These are phyloP conservation scores for Rutilus rutilus DNA, from an alignment of 2,113 vertebrate species.

Conservation along the genomic window DNA sequence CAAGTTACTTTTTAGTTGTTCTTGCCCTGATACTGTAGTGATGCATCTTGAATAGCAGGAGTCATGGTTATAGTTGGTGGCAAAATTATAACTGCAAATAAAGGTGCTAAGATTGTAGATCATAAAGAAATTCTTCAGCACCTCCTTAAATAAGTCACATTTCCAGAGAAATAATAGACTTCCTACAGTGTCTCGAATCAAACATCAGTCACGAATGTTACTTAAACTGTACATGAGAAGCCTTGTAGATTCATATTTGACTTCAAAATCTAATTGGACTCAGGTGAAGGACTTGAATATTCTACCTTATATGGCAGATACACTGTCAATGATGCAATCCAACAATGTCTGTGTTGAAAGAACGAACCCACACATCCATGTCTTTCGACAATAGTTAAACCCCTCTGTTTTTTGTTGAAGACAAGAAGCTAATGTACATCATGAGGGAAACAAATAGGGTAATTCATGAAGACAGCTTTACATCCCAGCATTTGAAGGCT, in stretches of 20 bases:
- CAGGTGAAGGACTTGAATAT: constrained; percentile 1
- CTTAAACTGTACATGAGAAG: constrained; percentile 5
- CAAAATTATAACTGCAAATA: no score
- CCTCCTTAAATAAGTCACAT: background rate
- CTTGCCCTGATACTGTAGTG: no score
- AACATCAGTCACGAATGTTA: background rate
- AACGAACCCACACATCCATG: background rate
- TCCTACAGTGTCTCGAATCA: background rate
- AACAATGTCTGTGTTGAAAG: constrained; percentile 8
- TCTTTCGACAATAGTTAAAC: background rate
- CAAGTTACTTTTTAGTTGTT: no score
- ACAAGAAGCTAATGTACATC: constrained; percentile 22
- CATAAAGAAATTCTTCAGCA: background rate
- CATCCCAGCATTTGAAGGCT: background rate
- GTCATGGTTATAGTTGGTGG: no score
- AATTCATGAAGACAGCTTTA: constrained; percentile 4
- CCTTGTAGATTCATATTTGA: background rate
- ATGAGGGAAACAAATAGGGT: constrained; percentile 15
- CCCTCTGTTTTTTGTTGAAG: constrained; percentile 19
- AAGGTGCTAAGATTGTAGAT: background rate
- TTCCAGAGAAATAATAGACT: background rate
- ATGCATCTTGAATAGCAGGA: no score
- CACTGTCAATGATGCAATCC: constrained; percentile 12
- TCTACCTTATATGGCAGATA: background rate
- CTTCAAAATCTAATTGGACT: constrained; percentile 41